Evolutionary conservation across 2,113 vertebrate genomes (phyloP), one percentile per base, ranked within the genome.

Genomic region (Halcyon senegalensis): DNA sequence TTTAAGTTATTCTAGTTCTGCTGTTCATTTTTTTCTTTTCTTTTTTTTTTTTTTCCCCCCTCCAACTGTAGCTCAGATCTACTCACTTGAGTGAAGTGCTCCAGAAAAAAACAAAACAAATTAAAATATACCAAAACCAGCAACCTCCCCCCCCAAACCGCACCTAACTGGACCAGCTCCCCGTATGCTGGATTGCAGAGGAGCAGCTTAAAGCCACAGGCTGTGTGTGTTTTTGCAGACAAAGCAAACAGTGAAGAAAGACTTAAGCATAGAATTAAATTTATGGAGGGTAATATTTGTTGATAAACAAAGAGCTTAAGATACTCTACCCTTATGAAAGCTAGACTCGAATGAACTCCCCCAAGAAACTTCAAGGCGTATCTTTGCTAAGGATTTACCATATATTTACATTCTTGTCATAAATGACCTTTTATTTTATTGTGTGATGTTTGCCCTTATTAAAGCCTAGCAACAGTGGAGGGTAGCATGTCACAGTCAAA

Each of bases 371-470:
- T 83, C 31, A 41, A 87, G 86, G 84, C 39, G 21, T 10, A 88
- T 50, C 92, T 96, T 92, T 96, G 44, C 50, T 94, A 85, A 62
- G 37, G 41, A 93, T 93, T 90, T 97, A 94, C 70, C 90, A 83
- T 43, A 78, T 94, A 97, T 90, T 98, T 97, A 96, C 93, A 92
- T 95, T 79, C 89, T 92, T 95, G 95, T 91, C 84, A 96, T 77
- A 96, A 95, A 90, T 97, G 97, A 98, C 97, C 97, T 98, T 98
- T 98, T 89, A 64, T 96, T 97, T 96, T 91, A 94, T 41, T 93
- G 77, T 70, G 94, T 25, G 50, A 93, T 98, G 97, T 94, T 97
- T 97, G 95, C 97, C 93, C 96, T 97, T 98, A 97, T 95, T 98
- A 98, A 98, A 91, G 80, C 60, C 74, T 74, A 33, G 69, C 85